A percentile compares a stretch with the other conserved stretches of the same genome.
These are phyloP conservation scores for Patella ulyssiponensis DNA, from an alignment of 2,888 invertebrate genomes.

Conservation along the genomic window DNA sequence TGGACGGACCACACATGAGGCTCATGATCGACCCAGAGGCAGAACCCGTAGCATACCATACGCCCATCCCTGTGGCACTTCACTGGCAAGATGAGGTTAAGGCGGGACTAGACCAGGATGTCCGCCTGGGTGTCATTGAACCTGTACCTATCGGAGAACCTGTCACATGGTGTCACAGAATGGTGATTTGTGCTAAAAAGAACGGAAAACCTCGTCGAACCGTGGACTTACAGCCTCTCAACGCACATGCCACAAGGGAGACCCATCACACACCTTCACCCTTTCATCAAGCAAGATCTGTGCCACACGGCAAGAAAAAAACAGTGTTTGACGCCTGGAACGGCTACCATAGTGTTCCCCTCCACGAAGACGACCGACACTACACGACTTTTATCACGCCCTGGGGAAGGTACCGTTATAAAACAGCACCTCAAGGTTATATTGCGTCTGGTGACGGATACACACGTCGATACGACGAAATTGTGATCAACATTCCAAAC, in stretches of 20 bases:
- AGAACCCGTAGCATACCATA: slow-evolving; percentile 47
- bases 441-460: slow-evolving; percentile 42
- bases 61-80: slow-evolving; percentile 53
- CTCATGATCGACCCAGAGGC: slow-evolving; percentile 50
- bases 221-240: slow-evolving; percentile 52
- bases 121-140: slow-evolving; percentile 46
- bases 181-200: slow-evolving; percentile 41
- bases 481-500: slow-evolving; percentile 47
- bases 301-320: slow-evolving; percentile 29
- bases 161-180: slow-evolving; percentile 50
- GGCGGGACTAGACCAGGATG: slow-evolving; percentile 48
- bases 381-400: slow-evolving; percentile 41
- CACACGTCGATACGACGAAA: slow-evolving; percentile 47
- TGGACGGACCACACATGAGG: slow-evolving; percentile 43
- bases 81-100: slow-evolving; percentile 54
- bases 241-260: slow-evolving; percentile 39
- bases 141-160: slow-evolving; percentile 43
- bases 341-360: slow-evolving; percentile 29
- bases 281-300: slow-evolving; percentile 51
- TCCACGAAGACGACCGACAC: slow-evolving; percentile 39
- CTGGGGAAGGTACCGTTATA: slow-evolving; percentile 44
- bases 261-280: slow-evolving; percentile 46
- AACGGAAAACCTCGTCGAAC: slow-evolving; percentile 47
- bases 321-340: slow-evolving; percentile 36
- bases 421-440: slow-evolving; percentile 29